These are phyloP conservation scores for Dasyurus viverrinus DNA, from an alignment of 2,113 vertebrate genomes.

Conservation along the genomic window DNA sequence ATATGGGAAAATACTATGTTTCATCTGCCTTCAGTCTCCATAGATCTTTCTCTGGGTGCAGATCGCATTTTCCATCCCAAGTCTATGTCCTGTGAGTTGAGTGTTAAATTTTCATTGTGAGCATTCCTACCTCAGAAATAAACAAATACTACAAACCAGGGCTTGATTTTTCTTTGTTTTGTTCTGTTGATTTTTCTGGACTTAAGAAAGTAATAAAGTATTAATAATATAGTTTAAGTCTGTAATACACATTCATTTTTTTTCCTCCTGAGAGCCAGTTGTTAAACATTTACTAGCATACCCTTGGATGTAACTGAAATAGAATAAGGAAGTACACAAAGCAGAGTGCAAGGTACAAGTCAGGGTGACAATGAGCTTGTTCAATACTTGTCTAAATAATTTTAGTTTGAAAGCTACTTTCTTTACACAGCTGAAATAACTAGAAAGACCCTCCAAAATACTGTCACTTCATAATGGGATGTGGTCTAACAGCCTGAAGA, in stretches of 20 bases:
- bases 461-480: neutral
- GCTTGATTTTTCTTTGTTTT: neutral
- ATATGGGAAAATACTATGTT: no score
- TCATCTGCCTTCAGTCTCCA: no score
- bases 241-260: neutral
- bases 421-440: neutral
- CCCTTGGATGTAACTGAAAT: neutral
- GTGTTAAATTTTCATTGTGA: neutral
- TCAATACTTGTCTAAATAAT: neutral
- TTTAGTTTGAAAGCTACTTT: neutral
- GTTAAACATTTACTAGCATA: neutral
- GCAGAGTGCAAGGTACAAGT: neutral
- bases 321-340: neutral
- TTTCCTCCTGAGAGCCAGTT: neutral
- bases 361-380: neutral
- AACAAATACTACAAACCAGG: neutral
- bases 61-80: no score
- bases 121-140: neutral
- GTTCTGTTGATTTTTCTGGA: neutral
- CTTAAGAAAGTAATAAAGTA: neutral
- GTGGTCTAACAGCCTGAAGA: slow-evolving; percentile 6
- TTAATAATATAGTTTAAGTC: neutral
- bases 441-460: neutral
- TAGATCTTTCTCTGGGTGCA: no score
- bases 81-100: neutral